Evolutionary conservation across 2,888 invertebrate species (phyloP), one percentile per base, ranked within the genome.

Genomic region (Nudaria mundana): DNA sequence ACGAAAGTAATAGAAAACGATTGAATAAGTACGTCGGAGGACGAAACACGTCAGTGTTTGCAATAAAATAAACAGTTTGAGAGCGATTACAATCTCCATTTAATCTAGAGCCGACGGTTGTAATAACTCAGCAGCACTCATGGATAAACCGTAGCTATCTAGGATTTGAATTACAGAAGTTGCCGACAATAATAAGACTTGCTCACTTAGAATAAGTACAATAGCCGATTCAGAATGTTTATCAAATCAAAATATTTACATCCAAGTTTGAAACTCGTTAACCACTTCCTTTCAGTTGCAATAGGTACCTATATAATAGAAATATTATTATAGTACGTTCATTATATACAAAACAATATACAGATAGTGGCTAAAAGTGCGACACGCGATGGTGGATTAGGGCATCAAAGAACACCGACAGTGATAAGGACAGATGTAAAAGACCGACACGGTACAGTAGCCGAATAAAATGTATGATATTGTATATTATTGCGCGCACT

Each of bases 351-450:
- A 49, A 71, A 80, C 78, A 80, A 81, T 80, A 70, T 75, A 74
- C 76, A 77, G 76, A 75, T 79, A 78, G 76, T 74, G 73, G 54
- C 53, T 13, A 59, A 75, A 79, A 67, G 66, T 69, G 71, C 69
- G 74, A 76, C 69, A 76, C 70, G 61, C 62, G 78, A 79, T 80
- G 79, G 59, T 56, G 55, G 67, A 74, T 81, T 80, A 80, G 58
- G 55, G 52, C 66, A 73, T 81, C 74, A 81, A 80, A 77, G 71
- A 52, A 52, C 18, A 46, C 79, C 79, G 79, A 48, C 62, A 20
- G 8, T 41, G 61, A 75, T 71, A 75, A 76, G 65, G 51, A 49
- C 32, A 68, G 64, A 76, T 78, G 73, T 68, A 58, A 78, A 66
- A 61, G 47, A 63, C 78, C 78, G 79, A 64, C 76, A 58, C 57